A percentile compares a stretch with the other conserved stretches of the same genome.
Conservation (phyloP, 64 coral and sea anemone genomes). For the Cladopsammia gracilis region DNA sequence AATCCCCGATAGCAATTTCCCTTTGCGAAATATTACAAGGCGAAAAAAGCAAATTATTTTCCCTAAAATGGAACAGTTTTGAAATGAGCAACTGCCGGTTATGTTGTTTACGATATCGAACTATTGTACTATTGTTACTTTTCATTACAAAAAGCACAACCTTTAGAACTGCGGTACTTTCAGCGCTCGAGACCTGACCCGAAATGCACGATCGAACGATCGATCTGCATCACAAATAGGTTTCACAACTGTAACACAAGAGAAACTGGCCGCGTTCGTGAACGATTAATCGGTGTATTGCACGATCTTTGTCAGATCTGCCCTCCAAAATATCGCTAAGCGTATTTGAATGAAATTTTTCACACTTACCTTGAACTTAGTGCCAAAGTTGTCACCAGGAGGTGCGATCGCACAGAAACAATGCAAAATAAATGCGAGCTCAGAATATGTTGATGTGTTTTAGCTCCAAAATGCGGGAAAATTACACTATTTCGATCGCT, state of each 20-base stretch:
- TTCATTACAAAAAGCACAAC: background rate
- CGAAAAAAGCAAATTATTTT: background rate
- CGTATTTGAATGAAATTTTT: conserved; percentile 74
- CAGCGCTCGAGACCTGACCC: background rate
- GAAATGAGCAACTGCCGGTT: background rate
- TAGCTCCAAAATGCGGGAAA: background rate
- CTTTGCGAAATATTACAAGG: background rate
- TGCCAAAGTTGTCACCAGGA: background rate
- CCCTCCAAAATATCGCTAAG: background rate
- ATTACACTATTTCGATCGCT: background rate
- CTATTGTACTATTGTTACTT: conserved; percentile 57
- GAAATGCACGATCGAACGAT: background rate
- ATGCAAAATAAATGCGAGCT: background rate
- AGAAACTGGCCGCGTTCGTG: background rate
- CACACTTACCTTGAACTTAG: conserved; percentile 64
- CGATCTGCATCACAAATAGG: background rate
- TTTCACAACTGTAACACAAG: background rate
- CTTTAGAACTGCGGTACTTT: conserved; percentile 1
- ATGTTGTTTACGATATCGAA: conserved; percentile 30
- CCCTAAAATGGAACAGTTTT: background rate
- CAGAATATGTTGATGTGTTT: background rate
- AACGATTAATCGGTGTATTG: background rate
- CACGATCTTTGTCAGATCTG: background rate
- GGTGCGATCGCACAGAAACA: background rate
- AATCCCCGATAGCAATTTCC: conserved; percentile 17